Conservation (phyloP, 2,888 invertebrate genomes). For the Mystacides longicornis region DNA sequence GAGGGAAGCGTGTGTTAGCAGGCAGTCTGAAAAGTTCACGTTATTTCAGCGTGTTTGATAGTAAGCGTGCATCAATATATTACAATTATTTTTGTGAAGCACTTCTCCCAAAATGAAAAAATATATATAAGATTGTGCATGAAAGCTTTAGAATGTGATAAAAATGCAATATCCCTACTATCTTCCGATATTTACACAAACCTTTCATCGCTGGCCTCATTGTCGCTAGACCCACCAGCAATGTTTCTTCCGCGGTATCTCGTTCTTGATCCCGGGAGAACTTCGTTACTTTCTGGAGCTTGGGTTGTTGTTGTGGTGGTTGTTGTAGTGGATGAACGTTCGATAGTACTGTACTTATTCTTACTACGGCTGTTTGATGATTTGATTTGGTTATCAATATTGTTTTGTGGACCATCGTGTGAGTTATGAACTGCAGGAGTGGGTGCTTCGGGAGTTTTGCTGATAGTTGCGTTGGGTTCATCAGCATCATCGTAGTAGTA, state of each 20-base stretch:
- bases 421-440: constrained; percentile 42
- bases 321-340: constrained; percentile 39
- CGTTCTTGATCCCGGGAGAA: constrained; percentile 47
- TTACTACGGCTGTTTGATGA: constrained; percentile 33
- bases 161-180: neutral
- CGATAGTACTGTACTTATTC: constrained; percentile 50
- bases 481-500: constrained; percentile 79
- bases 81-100: constrained; percentile 3
- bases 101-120: neutral
- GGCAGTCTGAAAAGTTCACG: constrained; percentile 50
- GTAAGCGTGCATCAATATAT: neutral
- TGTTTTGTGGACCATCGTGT: constrained; percentile 53
- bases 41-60: constrained; percentile 9
- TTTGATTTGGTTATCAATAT: constrained; percentile 40
- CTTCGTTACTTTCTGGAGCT: constrained; percentile 62
- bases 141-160: neutral
- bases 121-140: neutral
- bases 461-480: constrained; percentile 33
- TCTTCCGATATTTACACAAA: constrained; percentile 35
- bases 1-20: constrained; percentile 79
- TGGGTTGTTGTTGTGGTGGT: constrained; percentile 37
- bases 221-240: constrained; percentile 44
- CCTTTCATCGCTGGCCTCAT: constrained; percentile 48
- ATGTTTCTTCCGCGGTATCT: constrained; percentile 46
- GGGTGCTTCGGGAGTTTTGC: constrained; percentile 29